Evolutionary conservation across 2,113 vertebrate species (phyloP), one percentile per base, ranked within the genome.

Genomic region (Tachysurus fulvidraco): DNA sequence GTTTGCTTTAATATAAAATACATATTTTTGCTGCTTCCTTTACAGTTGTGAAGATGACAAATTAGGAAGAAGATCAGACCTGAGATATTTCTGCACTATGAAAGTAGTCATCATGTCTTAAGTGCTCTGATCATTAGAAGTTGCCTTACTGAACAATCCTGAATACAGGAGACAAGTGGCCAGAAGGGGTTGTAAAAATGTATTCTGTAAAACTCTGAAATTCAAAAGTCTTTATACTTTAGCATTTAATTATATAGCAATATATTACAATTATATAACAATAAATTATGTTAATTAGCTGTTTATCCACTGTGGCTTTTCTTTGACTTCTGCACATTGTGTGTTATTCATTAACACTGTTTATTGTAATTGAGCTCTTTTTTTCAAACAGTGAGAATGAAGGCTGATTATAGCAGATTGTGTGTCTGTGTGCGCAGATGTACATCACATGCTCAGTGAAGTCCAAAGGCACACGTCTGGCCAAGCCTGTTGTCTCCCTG

Each of bases 371-470:
- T 10, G 52, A 30, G 5, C 5, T 54, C 17, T 57, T 57, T 46
- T 74, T 46, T 46, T 23, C 1, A 11, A 77, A 1, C 52, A 80
- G 54, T 74, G 59, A 44, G 25, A 25, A 81, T 81, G 67, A 84
- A 77, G 82, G 84, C 71, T 62, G 74, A 78, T 62, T 55, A 85
- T 87, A 86, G 91, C 87, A 44, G 16, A 55, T 28, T 86, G 23
- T 86, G 0, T 86, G 0, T 19, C 16, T 46, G 62, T 83, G 54
- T 85, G 77, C 50, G 54, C 93, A 98, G 97, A 97, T 98, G 96
- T 98, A 98, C 60, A 95, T 98, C 91, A 98, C 97, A 0, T 92
- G 96, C 55, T 95, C 96, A 81, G 96, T 97, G 90, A 95, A 92
- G 79, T 95, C 96, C 91, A 97, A 97, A 93, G 97, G 97, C 79